Evolutionary conservation across 2,888 invertebrate species (phyloP).

Genomic region (Sarcophaga subvicina): DNA sequence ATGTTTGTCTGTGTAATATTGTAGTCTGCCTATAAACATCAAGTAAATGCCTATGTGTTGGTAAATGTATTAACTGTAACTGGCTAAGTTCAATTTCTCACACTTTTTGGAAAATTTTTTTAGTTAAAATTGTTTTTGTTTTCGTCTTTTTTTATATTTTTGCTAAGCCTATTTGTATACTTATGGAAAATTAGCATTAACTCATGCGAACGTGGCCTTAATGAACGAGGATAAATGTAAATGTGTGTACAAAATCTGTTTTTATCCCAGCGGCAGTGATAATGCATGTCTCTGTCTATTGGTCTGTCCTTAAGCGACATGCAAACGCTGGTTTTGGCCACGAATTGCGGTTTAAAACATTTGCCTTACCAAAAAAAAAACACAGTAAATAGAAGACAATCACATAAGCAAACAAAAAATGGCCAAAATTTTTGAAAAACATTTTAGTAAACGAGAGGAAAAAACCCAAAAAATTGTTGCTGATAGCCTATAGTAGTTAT

Average conservation of each 20-base stretch:
- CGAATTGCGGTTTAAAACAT: conserved; percentile 32
- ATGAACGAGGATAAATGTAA: conserved; percentile 38
- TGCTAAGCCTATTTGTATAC: conserved; percentile 30
- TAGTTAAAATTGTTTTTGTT: neutral
- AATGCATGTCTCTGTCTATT: neutral
- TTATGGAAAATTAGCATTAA: conserved; percentile 48
- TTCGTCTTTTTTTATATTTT: conserved; percentile 2
- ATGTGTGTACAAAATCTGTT: conserved; percentile 25
- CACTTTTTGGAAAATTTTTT: neutral
- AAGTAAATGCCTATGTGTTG: no score
- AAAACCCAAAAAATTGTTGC: neutral
- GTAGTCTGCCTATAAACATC: no score
- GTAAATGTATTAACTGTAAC: no score
- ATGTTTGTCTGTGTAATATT: no score
- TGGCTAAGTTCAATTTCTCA: neutral
- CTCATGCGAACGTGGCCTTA: conserved; percentile 14
- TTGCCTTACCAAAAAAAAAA: conserved; percentile 22
- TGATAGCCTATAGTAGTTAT: conserved; percentile 14
- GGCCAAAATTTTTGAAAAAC: neutral
- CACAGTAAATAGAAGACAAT: conserved; percentile 9
- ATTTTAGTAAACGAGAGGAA: neutral
- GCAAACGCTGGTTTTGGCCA: conserved; percentile 33
- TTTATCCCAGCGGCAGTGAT: neutral
- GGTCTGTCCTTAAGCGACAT: neutral
- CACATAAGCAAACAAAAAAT: neutral